Evolutionary conservation across 2,113 vertebrate species (phyloP), one percentile per base, ranked within the genome.

Genomic region (Megaceryle maxima): DNA sequence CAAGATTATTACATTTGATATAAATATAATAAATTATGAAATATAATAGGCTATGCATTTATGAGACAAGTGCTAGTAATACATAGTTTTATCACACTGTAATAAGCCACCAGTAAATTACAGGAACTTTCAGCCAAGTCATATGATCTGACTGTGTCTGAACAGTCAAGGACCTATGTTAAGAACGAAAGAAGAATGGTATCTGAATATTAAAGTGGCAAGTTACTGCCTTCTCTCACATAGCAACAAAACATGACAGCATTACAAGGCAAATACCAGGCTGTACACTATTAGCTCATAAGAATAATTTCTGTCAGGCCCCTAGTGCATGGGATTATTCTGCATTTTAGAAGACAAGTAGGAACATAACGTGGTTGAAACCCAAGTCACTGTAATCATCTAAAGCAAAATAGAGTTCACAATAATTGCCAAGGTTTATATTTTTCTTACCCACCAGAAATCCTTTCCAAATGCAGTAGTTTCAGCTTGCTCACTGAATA

Each of bases 111-210:
- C 35, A 81, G 56, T 74, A 90, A 96, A 60, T 80, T 72, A 96
- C 74, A 94, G 56, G 10, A 92, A 41, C 76, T 72, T 92, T 57
- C 90, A 95, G 68, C 56, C 69, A 78, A 90, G 92, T 90, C 60
- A 96, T 92, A 78, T 64, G 90, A 88, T 95, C 92, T 81, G 79
- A 70, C 93, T 81, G 46, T 63, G 80, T 26, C 79, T 72, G 68
- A 95, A 93, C 96, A 97, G 94, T 96, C 94, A 97, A 96, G 95
- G 92, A 29, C 68, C 80, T 95, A 96, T 72, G 88, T 96, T 96
- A 95, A 72, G 94, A 96, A 90, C 86, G 96, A 94, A 94, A 96
- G 93, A 91, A 96, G 92, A 86, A 94, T 68, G 83, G 35, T 95
- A 96, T 95, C 86, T 92, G 76, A 90, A 88, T 69, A 82, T 82